phyloP scores from a whole-genome alignment of 2,797 vertebrate genomes.

The Oryzias sinensis region DNA sequence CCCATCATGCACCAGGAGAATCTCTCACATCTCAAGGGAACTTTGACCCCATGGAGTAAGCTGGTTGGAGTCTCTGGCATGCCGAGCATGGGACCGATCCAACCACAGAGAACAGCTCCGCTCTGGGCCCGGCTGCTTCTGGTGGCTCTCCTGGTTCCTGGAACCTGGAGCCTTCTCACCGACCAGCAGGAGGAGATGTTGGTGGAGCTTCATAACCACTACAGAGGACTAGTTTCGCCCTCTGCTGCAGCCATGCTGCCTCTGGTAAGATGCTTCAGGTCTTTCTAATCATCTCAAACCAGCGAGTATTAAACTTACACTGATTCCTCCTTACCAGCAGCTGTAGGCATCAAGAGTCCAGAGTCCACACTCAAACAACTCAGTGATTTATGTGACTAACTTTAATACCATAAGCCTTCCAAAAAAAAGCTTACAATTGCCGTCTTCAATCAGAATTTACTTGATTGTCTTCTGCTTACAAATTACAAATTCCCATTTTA shows the following conservation, averaged over 20 bases:
- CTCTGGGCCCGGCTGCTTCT: conserved; percentile 58
- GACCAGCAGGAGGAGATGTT: conserved; percentile 62
- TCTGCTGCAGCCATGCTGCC: conserved; percentile 69
- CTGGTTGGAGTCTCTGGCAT: conserved; percentile 5
- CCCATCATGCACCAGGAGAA: conserved; percentile 56
- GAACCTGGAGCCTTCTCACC: conserved; percentile 52
- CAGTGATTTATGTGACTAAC: too few relatives aligned
- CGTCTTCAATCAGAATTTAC: too few relatives aligned
- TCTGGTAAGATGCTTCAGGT: conserved; percentile 64
- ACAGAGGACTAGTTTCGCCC: conserved; percentile 68
- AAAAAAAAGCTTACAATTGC: too few relatives aligned
- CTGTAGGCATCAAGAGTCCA: too few relatives aligned
- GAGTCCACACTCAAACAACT: too few relatives aligned
- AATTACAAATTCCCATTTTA: too few relatives aligned
- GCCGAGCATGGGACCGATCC: conserved; percentile 2
- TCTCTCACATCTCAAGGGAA: conserved; percentile 26
- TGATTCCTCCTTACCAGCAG: too few relatives aligned
- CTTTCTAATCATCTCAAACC: too few relatives aligned
- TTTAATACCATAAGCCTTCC: too few relatives aligned
- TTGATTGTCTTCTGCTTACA: too few relatives aligned
- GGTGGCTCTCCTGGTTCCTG: conserved; percentile 49
- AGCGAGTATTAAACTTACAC: too few relatives aligned
- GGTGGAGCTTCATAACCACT: conserved; percentile 71
- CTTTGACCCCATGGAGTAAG: conserved; percentile 8
- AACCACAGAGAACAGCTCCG: neutral